phyloP scores from a whole-genome alignment of 2,888 invertebrate genomes.

The Brachyopa scutellaris region DNA sequence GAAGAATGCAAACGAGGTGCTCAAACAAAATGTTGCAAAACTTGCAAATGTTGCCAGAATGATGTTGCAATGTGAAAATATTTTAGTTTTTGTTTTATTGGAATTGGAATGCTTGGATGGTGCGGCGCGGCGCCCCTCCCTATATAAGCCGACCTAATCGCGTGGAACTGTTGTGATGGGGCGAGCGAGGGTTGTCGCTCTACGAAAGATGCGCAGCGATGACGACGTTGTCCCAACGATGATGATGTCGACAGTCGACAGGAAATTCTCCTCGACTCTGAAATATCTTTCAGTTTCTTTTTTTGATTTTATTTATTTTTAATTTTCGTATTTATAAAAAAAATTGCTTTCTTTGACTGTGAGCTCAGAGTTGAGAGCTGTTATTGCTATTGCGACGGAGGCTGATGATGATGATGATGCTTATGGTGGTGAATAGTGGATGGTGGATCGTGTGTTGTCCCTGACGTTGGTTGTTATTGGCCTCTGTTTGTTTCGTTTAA shows the following conservation, averaged over 20 bases:
- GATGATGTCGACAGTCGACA: constrained; percentile 70
- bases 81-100: constrained; percentile 23
- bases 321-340: constrained; percentile 61
- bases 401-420: constrained; percentile 44
- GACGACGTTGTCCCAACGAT: constrained; percentile 27
- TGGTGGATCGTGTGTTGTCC: constrained; percentile 60
- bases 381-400: constrained; percentile 49
- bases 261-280: constrained; percentile 63
- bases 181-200: constrained; percentile 9
- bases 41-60: constrained; percentile 50
- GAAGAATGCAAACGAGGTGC: not conserved
- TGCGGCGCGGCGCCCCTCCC: constrained; percentile 9
- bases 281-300: constrained; percentile 45
- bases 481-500: constrained; percentile 71
- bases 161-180: constrained; percentile 6
- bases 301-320: constrained; percentile 64
- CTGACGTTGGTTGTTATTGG: constrained; percentile 70
- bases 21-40: constrained; percentile 39
- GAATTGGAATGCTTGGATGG: constrained; percentile 12
- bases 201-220: constrained; percentile 23
- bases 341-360: constrained; percentile 41
- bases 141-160: constrained; percentile 3
- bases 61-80: constrained; percentile 59
- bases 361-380: constrained; percentile 15
- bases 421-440: constrained; percentile 33